Base-by-base conservation (phyloP, 2,113 vertebrate genomes). In the Psettodes erumei region DNA sequence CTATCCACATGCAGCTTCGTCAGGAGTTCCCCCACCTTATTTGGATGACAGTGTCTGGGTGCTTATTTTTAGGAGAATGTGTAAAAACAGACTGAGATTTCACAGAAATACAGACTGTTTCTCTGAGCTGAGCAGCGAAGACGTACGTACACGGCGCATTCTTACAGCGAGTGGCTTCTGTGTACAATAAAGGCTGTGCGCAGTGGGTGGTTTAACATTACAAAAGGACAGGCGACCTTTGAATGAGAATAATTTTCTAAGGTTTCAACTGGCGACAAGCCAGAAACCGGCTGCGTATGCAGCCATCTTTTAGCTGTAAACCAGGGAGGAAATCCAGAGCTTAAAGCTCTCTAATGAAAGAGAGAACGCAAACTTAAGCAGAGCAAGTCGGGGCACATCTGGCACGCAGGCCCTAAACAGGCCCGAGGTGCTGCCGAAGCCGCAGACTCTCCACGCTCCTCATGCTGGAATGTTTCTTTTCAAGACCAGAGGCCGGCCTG, bases 311-410 rank as follows among this genome's bases (percentile, higher is more conserved):
- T 3, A 55, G 47, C 35, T 38, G 5, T 23, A 59, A 74, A n/a
- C 51, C 53, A 53, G 55, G 45, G 32, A 77, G 11, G 11, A 62
- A 61, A 74, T 54, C 48, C 55, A 62, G 42, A 30, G 38, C 68
- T 85, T 74, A 60, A 28, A 55, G 61, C 38, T 63, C 19, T 72
- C 33, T 65, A 75, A 75, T 40, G 40, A 83, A 58, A 71, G 72
- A 74, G 75, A 33, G 73, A 83, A 79, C 28, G 45, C 69, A 81
- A 67, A 60, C 12, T 58, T 68, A 61, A 80, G 75, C 37, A 60
- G 56, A 86, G 77, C 91, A 81, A 88, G 92, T 91, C 58, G 8
- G 75, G 77, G 69, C 91, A 92, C 84, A 90, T 90, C 87, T 86
- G 88, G 75, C 51, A 71, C 37, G 18, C 86, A 86, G 86, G 73